phyloP scores from a whole-genome alignment of 1,140 invertebrate genomes.

The Ips typographus region DNA sequence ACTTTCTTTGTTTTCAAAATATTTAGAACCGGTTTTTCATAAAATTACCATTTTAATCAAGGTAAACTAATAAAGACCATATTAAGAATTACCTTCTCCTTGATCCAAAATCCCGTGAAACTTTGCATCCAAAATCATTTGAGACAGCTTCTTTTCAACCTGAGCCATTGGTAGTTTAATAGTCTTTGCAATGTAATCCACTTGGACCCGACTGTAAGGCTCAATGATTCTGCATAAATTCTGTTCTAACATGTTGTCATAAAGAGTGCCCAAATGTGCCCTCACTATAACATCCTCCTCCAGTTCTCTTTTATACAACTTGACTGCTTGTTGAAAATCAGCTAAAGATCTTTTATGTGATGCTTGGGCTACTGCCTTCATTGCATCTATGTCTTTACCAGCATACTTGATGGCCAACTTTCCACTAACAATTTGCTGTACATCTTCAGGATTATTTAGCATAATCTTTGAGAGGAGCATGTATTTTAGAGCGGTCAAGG shows the following conservation, averaged over 20 bases:
- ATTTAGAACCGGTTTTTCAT: background rate
- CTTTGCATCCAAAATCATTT: constrained; percentile 99
- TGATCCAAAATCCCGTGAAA: constrained; percentile 97
- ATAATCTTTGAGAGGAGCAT: constrained; percentile 99
- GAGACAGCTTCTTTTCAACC: constrained; percentile 98
- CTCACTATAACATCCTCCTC: constrained; percentile 96
- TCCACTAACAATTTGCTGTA: constrained; percentile 91
- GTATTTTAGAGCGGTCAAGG: constrained; percentile 93
- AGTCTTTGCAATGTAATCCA: constrained; percentile 73
- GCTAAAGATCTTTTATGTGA: constrained; percentile 95
- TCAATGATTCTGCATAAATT: constrained; percentile 98
- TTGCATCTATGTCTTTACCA: constrained; percentile 94
- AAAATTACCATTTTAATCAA: no score
- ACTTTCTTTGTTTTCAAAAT: constrained; percentile 6
- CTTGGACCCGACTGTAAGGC: constrained; percentile 96
- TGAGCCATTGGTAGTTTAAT: constrained; percentile 87
- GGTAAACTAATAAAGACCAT: background rate
- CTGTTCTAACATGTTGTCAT: constrained; percentile 98
- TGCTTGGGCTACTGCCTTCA: constrained; percentile 95
- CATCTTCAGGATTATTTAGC: constrained; percentile 94
- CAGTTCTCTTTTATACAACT: constrained; percentile 84
- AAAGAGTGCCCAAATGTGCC: constrained; percentile 93
- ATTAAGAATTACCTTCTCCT: constrained; percentile 71
- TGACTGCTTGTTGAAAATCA: constrained; percentile 89
- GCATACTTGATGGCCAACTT: constrained; percentile 97